Base-by-base conservation (phyloP, 2,113 vertebrate species). In the Pseudois nayaur region DNA sequence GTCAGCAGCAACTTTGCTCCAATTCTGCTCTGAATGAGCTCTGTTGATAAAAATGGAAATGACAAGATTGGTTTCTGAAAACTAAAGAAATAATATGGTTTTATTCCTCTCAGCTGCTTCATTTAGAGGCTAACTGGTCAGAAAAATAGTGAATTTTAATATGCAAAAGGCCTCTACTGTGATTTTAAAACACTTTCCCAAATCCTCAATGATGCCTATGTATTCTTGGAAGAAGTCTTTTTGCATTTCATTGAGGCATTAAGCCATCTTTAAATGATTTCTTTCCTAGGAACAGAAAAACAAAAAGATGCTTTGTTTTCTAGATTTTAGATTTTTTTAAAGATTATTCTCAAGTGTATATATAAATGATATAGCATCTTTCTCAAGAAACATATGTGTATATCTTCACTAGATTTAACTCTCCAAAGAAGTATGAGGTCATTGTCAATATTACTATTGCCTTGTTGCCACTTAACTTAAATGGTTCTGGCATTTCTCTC, bases 231-330 rank as follows among this genome's bases (percentile, higher is more conserved):
- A 89, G 78, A 76, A 59, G n/a, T 0, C 52, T 60, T 88, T 94
- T 74, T 29, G 17, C 86, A 43, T 78, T 84, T 14, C 76, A 16
- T 19, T 21, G 27, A 62, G 79, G 86, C 60, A 45, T 79, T 85
- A 57, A 19, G 87, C 43, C 87, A 85, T 87, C 62, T 85, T 82
- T 91, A 95, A 94, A 90, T 82, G 71, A 83, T 23, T 93, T 52
- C 52, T 76, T 74, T 79, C 48, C 52, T 40, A 16, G 50, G n/a
- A 57, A 90, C 43, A 82, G 87, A 79, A 79, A 96, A 92, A 95
- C 52, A 87, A 94, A 93, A 36, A 83, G 27, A 62, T 4, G 31
- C n/a, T 96, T 86, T 94, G 92, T 95, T 88, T 87, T 79, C 79
- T 55, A 71, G 54, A 33, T 25, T 79, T 89, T 15, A 50, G 45